Evolutionary conservation across 2,113 vertebrate species (phyloP).

Genomic region (Hypomesus transpacificus): DNA sequence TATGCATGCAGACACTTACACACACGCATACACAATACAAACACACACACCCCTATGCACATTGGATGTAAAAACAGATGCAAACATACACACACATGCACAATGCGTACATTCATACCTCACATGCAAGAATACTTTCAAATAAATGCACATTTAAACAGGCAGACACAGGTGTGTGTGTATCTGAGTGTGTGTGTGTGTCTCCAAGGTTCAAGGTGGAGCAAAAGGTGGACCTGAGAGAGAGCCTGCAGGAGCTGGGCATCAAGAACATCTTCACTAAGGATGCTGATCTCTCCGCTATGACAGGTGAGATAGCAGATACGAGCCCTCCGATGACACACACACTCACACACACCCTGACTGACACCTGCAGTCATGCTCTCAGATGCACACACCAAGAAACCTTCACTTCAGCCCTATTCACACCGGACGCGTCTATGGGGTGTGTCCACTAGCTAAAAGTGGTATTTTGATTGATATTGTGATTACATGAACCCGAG

Average conservation of each 20-base stretch:
- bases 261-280: conserved; percentile 85
- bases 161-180: not conserved
- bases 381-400: not conserved
- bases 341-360: not conserved
- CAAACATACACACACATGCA: not conserved
- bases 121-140: not conserved
- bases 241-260: conserved; percentile 83
- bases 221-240: conserved; percentile 89
- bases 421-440: not conserved
- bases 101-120: not conserved
- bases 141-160: not conserved
- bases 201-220: conserved; percentile 88
- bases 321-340: not conserved
- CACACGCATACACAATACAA: not conserved
- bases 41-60: not conserved
- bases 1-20: not conserved
- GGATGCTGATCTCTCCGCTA: conserved; percentile 88
- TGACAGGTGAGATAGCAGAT: conserved; percentile 79
- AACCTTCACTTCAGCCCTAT: not conserved
- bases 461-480: no score
- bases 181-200: not conserved
- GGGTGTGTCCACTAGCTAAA: no score
- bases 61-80: not conserved
- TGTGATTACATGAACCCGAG: no score
- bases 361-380: not conserved